Conservation (phyloP, 1,140 invertebrate species). For the Sycophaga agraensis region DNA sequence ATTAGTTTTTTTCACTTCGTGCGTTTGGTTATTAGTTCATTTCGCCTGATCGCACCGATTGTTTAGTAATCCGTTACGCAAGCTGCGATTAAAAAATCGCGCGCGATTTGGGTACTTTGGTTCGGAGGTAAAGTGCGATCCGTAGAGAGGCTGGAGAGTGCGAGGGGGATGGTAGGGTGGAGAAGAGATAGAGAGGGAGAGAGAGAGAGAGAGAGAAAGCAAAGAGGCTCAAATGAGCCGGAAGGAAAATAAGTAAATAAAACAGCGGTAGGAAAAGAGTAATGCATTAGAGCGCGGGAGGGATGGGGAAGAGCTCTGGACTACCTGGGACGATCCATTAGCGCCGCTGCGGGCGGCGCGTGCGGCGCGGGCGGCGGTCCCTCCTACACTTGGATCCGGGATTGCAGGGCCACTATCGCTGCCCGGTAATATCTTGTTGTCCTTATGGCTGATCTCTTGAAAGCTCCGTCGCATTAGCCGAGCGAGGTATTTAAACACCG, state of each 20-base stretch:
- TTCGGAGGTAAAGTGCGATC: too few species aligned
- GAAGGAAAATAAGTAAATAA: constrained; percentile 5
- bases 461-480: constrained; percentile 25
- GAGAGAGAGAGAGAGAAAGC: background rate
- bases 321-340: constrained; percentile 18
- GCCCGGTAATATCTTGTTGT: constrained; percentile 25
- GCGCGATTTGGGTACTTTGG: too few species aligned
- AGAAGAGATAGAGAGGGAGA: too few species aligned
- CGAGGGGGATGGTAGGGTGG: too few species aligned
- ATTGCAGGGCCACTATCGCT: constrained; percentile 16
- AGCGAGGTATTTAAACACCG: constrained; percentile 23
- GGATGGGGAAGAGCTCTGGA: background rate
- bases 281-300: constrained; percentile 11
- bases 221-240: background rate
- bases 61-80: too few species aligned
- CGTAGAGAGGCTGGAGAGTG: too few species aligned
- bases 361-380: background rate
- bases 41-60: too few species aligned
- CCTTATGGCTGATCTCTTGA: constrained; percentile 30
- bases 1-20: too few species aligned
- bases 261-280: constrained; percentile 4
- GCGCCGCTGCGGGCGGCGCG: background rate
- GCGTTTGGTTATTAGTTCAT: too few species aligned
- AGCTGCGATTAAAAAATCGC: too few species aligned
- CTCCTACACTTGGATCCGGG: background rate